These are phyloP conservation scores for Melanargia galathea DNA, from an alignment of 2,888 invertebrate species.

Conservation along the genomic window DNA sequence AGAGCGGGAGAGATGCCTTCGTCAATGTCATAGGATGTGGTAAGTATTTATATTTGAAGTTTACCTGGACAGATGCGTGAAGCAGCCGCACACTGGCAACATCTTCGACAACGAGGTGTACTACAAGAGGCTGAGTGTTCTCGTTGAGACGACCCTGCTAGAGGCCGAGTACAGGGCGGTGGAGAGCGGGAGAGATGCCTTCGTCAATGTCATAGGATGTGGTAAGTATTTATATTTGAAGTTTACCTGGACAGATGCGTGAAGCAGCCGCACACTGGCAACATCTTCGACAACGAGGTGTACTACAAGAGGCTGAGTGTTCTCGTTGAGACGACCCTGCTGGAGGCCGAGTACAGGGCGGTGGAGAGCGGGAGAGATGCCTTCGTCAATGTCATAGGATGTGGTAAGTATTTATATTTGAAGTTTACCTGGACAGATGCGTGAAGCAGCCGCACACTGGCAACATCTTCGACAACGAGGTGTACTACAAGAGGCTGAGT, in stretches of 20 bases:
- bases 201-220: slow-evolving; percentile 84
- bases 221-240: slow-evolving; percentile 54
- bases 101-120: slow-evolving; percentile 55
- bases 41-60: slow-evolving; percentile 14
- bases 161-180: slow-evolving; percentile 81
- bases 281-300: slow-evolving; percentile 51
- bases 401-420: slow-evolving; percentile 58
- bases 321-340: slow-evolving; percentile 80
- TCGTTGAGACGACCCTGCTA: slow-evolving; percentile 81
- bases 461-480: slow-evolving; percentile 51
- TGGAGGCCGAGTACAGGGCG: slow-evolving; percentile 82
- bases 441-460: slow-evolving; percentile 40
- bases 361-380: slow-evolving; percentile 69
- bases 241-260: slow-evolving; percentile 50
- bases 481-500: slow-evolving; percentile 67
- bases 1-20: slow-evolving; percentile 74
- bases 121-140: slow-evolving; percentile 69
- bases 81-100: slow-evolving; percentile 35
- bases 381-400: slow-evolving; percentile 84
- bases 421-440: slow-evolving; percentile 49
- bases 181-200: slow-evolving; percentile 73
- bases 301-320: slow-evolving; percentile 72
- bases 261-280: slow-evolving; percentile 35
- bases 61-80: slow-evolving; percentile 49
- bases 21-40: slow-evolving; percentile 85